These are phyloP conservation scores for Diarsia dahlii DNA, from an alignment of 2,888 invertebrate genomes.

Conservation along the genomic window DNA sequence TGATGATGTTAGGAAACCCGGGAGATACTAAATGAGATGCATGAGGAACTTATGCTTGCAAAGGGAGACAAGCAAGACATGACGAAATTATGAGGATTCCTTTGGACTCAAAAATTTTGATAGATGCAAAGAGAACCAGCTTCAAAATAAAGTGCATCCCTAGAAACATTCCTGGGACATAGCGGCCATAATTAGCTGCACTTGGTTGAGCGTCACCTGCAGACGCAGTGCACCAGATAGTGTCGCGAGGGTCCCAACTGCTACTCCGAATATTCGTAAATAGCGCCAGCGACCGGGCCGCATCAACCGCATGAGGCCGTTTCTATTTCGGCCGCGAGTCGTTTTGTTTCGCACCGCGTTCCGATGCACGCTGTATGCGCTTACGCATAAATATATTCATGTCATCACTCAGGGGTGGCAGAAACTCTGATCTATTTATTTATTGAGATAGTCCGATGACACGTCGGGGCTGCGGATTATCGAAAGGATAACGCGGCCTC, in stretches of 20 bases:
- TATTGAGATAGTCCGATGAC: neutral
- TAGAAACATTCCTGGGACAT: constrained; percentile 31
- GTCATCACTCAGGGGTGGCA: constrained; percentile 67
- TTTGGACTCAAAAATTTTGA: neutral
- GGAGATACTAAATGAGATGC: neutral
- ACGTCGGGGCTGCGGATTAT: no score
- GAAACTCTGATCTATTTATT: neutral
- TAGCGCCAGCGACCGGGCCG: constrained; percentile 66
- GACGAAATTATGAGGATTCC: neutral
- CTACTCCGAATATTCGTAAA: constrained; percentile 62
- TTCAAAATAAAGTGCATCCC: neutral
- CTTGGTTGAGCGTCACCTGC: constrained; percentile 39
- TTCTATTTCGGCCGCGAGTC: constrained; percentile 75
- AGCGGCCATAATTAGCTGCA: constrained; percentile 50
- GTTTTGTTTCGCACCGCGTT: constrained; percentile 71
- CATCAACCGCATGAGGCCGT: constrained; percentile 50
- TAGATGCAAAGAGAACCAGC: neutral
- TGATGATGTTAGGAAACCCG: neutral
- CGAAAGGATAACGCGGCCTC: no score
- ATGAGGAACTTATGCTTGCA: neutral
- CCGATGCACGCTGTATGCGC: constrained; percentile 70
- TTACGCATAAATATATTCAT: constrained; percentile 75
- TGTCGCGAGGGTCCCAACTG: constrained; percentile 54
- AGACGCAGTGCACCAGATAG: constrained; percentile 39
- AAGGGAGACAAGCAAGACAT: neutral